Evolutionary conservation across 2,113 vertebrate genomes (phyloP).

Genomic region (Anhinga rufa): DNA sequence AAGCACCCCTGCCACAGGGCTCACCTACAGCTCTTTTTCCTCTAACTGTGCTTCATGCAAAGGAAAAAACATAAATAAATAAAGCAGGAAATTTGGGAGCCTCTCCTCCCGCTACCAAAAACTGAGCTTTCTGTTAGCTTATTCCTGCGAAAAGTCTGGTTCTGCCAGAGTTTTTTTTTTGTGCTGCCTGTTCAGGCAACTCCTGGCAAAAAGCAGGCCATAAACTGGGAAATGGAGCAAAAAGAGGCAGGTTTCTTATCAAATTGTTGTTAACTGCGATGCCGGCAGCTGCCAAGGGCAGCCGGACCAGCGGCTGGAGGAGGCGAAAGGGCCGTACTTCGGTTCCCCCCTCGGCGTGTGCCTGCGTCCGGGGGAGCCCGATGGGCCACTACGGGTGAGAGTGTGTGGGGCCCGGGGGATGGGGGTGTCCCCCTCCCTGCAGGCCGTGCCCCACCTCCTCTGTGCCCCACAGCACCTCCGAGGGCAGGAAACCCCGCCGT

Average conservation of each 20-base stretch:
- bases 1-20: background rate
- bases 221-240: background rate
- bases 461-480: background rate
- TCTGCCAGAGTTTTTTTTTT: background rate
- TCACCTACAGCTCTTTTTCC: background rate
- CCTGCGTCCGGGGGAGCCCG: background rate
- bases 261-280: background rate
- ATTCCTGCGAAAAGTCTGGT: background rate
- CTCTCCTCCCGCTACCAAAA: background rate
- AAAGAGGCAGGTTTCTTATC: background rate
- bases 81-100: background rate
- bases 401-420: no score
- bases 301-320: background rate
- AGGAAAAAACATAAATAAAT: background rate
- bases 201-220: background rate
- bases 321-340: rapidly evolving
- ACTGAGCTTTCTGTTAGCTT: background rate
- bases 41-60: background rate
- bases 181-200: background rate
- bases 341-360: rapidly evolving
- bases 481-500: rapidly evolving
- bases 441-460: background rate
- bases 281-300: background rate
- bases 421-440: background rate
- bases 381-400: rapidly evolving